phyloP scores from a whole-genome alignment of 2,113 vertebrate genomes.

The Argyrosomus japonicus region DNA sequence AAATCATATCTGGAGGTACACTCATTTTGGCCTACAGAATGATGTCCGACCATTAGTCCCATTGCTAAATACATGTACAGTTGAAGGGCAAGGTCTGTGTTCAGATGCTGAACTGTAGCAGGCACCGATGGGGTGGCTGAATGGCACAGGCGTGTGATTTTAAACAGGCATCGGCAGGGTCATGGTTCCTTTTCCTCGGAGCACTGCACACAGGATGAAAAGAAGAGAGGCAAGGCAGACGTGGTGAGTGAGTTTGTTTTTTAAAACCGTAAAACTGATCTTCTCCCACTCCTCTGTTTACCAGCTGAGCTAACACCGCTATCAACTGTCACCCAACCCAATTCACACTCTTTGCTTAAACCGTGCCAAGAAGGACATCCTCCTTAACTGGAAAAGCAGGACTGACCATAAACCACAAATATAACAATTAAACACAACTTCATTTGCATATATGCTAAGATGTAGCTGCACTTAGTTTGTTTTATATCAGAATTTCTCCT shows the following conservation, averaged over 20 bases:
- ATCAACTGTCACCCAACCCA: too few relatives aligned
- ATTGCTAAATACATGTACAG: constrained; percentile 40
- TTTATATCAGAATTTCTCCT: neutral
- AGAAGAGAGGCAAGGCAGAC: neutral
- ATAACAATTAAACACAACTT: too few relatives aligned
- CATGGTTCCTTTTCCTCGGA: constrained; percentile 83
- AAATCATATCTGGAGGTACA: neutral
- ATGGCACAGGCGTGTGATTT: neutral
- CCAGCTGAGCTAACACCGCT: neutral
- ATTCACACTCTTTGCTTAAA: neutral
- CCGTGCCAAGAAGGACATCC: neutral
- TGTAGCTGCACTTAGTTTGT: too few relatives aligned
- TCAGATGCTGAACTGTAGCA: constrained; percentile 14
- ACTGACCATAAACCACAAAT: neutral
- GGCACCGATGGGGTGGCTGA: constrained; percentile 28
- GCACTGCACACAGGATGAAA: constrained; percentile 69
- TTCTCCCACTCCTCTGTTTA: neutral
- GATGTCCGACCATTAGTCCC: constrained; percentile 48
- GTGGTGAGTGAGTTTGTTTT: neutral
- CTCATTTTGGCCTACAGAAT: constrained; percentile 35
- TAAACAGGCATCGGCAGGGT: constrained; percentile 83
- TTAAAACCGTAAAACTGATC: neutral
- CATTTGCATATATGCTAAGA: too few relatives aligned
- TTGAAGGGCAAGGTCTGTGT: constrained; percentile 4
- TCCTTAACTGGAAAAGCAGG: neutral